A percentile compares a stretch with the other conserved stretches of the same genome.
These are phyloP conservation scores for Catharus fuscescens DNA, from an alignment of 2,113 vertebrate genomes.

Conservation along the genomic window DNA sequence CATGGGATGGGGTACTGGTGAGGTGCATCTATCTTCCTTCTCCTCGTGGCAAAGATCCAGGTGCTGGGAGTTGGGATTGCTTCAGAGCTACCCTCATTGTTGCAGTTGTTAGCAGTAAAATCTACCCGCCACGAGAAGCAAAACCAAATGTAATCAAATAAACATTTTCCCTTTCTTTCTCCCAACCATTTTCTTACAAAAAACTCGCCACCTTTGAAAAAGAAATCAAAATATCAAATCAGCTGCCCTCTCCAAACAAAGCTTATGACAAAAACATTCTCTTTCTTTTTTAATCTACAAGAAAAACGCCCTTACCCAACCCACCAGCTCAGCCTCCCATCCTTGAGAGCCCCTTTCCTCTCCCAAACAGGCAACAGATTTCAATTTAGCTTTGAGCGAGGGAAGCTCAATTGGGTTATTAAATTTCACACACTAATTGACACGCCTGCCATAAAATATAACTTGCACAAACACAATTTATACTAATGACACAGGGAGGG, in stretches of 20 bases:
- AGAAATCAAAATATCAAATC: not conserved
- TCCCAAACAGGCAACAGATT: slow-evolving; percentile 57
- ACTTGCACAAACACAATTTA: slow-evolving; percentile 71
- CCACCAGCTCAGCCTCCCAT: not conserved
- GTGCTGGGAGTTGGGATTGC: not conserved
- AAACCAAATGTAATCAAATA: not conserved
- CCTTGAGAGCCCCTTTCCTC: not conserved
- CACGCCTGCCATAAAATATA: slow-evolving; percentile 58
- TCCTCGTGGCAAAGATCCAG: not conserved
- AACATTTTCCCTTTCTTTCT: not conserved
- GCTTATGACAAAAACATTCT: not conserved
- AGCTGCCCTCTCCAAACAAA: not conserved
- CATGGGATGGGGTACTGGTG: fast-evolving
- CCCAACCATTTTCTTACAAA: not conserved
- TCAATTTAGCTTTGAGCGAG: slow-evolving; percentile 62
- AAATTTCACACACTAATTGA: slow-evolving; percentile 76
- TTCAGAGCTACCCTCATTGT: not conserved
- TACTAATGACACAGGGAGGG: slow-evolving; percentile 53
- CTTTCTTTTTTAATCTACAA: not conserved
- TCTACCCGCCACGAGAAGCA: not conserved
- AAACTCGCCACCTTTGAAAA: not conserved
- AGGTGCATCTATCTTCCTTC: not conserved
- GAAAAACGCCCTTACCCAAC: not conserved
- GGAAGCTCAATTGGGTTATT: slow-evolving; percentile 69
- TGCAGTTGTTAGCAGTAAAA: not conserved